Conservation (phyloP, 2,888 invertebrate species). For the Molorchus minor region DNA sequence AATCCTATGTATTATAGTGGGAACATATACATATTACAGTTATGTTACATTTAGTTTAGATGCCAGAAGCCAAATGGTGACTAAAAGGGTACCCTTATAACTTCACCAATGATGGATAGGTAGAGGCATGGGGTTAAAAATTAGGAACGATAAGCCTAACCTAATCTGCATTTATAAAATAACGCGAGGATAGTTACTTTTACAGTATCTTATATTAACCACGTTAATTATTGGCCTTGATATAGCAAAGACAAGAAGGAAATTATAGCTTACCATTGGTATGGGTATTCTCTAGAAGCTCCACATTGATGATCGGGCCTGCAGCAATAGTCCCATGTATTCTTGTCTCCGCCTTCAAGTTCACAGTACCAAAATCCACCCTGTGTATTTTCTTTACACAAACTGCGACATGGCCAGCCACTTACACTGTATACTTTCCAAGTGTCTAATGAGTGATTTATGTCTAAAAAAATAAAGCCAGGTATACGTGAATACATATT, state of each 20-base stretch:
- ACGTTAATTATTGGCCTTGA: no score
- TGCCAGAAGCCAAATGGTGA: no score
- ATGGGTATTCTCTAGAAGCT: slow-evolving; percentile 81
- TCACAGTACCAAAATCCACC: slow-evolving; percentile 88
- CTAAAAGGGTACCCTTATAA: no score
- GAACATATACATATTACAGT: no score
- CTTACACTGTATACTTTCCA: slow-evolving; percentile 84
- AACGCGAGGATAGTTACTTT: no score
- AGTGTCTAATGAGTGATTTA: slow-evolving; percentile 53
- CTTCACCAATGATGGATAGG: no score
- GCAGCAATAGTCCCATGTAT: slow-evolving; percentile 88
- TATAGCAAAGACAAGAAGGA: slow-evolving; percentile 9
- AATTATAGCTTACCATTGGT: slow-evolving; percentile 74
- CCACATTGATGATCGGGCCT: slow-evolving; percentile 84
- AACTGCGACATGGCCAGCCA: slow-evolving; percentile 77
- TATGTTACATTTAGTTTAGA: no score
- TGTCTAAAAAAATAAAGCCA: slow-evolving; percentile 33
- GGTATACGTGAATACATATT: background rate
- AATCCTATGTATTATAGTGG: no score
- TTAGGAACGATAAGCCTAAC: no score
- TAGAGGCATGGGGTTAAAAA: no score
- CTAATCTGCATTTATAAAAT: no score
- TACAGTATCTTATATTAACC: no score
- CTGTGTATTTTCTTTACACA: slow-evolving; percentile 76
- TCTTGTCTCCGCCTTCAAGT: slow-evolving; percentile 74